These are phyloP conservation scores for Lophochroa leadbeateri DNA, from an alignment of 2,113 vertebrate species.

Conservation along the genomic window DNA sequence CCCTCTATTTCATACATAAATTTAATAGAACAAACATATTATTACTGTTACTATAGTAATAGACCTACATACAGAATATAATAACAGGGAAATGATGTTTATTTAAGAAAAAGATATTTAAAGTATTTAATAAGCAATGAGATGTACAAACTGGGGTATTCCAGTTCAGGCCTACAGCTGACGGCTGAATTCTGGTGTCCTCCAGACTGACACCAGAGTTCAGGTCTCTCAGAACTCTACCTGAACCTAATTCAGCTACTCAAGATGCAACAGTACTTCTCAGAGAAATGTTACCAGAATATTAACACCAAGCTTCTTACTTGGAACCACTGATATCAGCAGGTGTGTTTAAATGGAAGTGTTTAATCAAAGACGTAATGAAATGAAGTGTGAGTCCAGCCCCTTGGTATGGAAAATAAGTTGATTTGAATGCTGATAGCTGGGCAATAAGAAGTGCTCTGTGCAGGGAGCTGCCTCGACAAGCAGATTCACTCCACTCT, in stretches of 20 bases:
- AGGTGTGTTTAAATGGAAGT: neutral
- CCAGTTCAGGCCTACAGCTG: neutral
- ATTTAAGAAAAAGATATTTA: neutral
- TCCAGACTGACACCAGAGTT: neutral
- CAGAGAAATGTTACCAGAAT: neutral
- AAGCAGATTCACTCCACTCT: neutral
- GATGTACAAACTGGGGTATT: neutral
- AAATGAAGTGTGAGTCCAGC: neutral
- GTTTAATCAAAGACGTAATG: conserved; percentile 20
- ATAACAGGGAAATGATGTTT: neutral
- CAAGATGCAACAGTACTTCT: neutral
- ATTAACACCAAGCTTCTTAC: neutral
- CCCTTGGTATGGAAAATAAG: neutral
- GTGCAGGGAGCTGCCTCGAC: rapidly evolving
- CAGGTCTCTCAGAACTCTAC: neutral
- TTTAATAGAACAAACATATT: neutral
- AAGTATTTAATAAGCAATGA: neutral
- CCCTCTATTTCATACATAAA: neutral
- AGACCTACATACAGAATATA: neutral
- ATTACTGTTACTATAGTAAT: conserved; percentile 1
- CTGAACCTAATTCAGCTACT: neutral
- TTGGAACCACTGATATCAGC: neutral
- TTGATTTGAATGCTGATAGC: neutral
- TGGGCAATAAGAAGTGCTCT: neutral
- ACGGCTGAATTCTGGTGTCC: neutral